These are phyloP conservation scores for Cephalopachus bancanus DNA, from an alignment of 2,797 vertebrate genomes.

Conservation along the genomic window DNA sequence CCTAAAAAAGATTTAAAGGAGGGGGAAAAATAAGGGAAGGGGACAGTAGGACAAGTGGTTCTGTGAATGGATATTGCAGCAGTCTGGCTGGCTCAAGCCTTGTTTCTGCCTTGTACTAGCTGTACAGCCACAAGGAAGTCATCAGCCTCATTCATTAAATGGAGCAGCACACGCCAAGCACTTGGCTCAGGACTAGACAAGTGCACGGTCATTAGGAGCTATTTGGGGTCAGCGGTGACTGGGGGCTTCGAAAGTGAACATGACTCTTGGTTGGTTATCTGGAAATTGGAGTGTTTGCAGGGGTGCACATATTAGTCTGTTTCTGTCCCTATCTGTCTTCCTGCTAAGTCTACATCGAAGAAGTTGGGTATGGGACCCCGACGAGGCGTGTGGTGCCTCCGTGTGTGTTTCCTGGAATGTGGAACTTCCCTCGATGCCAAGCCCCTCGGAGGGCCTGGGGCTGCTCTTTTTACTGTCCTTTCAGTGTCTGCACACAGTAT, in stretches of 20 bases:
- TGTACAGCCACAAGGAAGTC: neutral
- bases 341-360: neutral
- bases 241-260: neutral
- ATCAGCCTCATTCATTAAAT: neutral
- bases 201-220: neutral
- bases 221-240: neutral
- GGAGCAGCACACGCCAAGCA: neutral
- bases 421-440: neutral
- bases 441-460: neutral
- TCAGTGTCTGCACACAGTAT: neutral
- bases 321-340: neutral
- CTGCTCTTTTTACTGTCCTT: neutral
- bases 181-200: no score
- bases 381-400: neutral
- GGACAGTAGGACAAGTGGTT: neutral
- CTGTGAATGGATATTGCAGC: neutral
- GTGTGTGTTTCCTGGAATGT: no score
- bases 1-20: neutral
- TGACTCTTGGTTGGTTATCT: neutral
- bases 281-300: rapidly evolving
- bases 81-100: neutral
- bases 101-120: neutral
- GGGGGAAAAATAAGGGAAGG: neutral
- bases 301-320: neutral
- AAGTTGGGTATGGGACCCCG: neutral